These are phyloP conservation scores for Eudyptes chrysolophus DNA, from an alignment of 2,113 vertebrate genomes.

Conservation along the genomic window DNA sequence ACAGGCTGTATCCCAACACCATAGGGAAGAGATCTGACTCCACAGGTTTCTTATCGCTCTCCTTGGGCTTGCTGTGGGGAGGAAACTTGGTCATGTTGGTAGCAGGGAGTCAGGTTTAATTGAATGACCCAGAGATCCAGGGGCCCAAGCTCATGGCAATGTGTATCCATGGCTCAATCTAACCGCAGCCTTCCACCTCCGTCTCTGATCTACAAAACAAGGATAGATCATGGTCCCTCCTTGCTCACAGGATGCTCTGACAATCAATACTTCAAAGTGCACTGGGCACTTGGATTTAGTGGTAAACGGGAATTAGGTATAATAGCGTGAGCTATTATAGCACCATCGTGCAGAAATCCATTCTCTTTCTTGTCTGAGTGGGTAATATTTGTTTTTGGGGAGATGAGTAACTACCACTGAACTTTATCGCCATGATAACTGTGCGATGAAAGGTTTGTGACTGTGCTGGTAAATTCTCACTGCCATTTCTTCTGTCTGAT, in stretches of 20 bases:
- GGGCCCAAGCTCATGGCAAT: neutral
- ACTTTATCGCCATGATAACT: neutral
- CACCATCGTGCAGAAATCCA: neutral
- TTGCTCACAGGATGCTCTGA: neutral
- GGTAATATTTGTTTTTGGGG: neutral
- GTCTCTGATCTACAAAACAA: neutral
- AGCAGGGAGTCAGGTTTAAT: neutral
- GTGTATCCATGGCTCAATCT: neutral
- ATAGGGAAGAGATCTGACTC: neutral
- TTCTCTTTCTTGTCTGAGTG: neutral
- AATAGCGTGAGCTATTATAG: neutral
- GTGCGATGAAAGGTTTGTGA: slow-evolving; percentile 19
- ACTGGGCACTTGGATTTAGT: neutral
- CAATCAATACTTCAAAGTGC: neutral
- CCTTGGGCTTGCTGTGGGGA: neutral
- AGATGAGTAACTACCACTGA: neutral
- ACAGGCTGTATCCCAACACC: neutral
- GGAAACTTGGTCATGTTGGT: accelerated
- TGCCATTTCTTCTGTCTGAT: neutral
- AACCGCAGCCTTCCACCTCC: neutral
- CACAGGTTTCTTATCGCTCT: neutral
- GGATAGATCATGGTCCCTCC: neutral
- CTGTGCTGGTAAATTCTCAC: neutral
- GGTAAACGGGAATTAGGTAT: neutral
- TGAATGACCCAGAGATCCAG: neutral